phyloP scores from a whole-genome alignment of 2,888 invertebrate species.

The Lobophora halterata region DNA sequence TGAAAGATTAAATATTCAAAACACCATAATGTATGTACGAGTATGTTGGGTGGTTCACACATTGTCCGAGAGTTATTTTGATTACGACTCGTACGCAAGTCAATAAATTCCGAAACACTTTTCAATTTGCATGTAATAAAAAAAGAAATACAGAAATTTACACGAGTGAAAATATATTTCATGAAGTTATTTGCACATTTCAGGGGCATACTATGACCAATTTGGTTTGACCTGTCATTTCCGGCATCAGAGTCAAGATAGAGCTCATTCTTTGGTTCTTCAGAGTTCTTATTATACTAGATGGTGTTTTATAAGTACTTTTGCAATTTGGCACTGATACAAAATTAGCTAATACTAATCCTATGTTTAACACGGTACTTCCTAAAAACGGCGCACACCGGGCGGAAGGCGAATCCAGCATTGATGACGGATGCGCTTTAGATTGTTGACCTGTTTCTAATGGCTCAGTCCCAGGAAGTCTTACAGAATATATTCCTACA shows the following conservation, averaged over 20 bases:
- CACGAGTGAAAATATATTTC: constrained; percentile 15
- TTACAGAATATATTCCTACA: constrained; percentile 1
- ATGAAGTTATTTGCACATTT: constrained; percentile 18
- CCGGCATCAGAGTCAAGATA: constrained; percentile 14
- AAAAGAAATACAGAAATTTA: too few relatives aligned
- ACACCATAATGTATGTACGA: too few relatives aligned
- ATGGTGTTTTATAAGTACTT: constrained; percentile 12
- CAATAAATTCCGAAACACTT: too few relatives aligned
- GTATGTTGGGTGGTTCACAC: too few relatives aligned
- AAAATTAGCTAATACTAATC: constrained; percentile 18
- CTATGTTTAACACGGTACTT: constrained; percentile 22
- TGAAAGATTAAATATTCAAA: too few relatives aligned
- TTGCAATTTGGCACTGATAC: constrained; percentile 22
- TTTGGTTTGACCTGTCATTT: constrained; percentile 19
- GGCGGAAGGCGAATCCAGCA: constrained; percentile 13
- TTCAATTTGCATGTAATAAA: too few relatives aligned
- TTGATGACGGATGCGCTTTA: constrained; percentile 9
- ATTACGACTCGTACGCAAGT: too few relatives aligned
- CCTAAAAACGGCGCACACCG: constrained; percentile 15
- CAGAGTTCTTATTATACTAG: constrained; percentile 15
- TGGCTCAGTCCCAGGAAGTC: constrained; percentile 6
- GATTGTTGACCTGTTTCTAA: constrained; percentile 16
- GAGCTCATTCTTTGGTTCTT: constrained; percentile 8
- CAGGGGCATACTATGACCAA: constrained; percentile 22
- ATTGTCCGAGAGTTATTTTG: too few relatives aligned